Percentiles rank a stretch among this genome's conserved stretches.
Conservation (phyloP, 2,797 vertebrate genomes). For the Heteromormyrus szaboi region DNA sequence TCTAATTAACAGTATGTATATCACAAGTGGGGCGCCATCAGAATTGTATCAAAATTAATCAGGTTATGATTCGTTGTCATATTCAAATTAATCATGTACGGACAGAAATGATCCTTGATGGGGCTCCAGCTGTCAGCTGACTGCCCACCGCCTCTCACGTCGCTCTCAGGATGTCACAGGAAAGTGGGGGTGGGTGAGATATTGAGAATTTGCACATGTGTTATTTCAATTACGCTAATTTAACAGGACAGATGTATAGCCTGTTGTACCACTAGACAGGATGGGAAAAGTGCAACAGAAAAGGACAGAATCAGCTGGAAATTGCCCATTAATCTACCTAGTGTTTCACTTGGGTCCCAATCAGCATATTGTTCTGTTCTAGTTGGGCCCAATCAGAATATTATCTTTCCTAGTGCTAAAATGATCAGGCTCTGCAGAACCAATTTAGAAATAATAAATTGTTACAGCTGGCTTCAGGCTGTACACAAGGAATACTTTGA, state of each 20-base stretch:
- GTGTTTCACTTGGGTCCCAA: neutral
- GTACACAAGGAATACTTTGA: neutral
- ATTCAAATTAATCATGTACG: conserved; percentile 99
- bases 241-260: conserved; percentile 90
- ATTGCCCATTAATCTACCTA: neutral
- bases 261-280: neutral
- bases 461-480: neutral
- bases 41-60: conserved; percentile 99
- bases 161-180: conserved; percentile 83
- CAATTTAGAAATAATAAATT: neutral
- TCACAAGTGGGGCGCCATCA: conserved; percentile 79
- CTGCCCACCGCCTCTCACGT: conserved; percentile 83
- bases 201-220: conserved; percentile 96
- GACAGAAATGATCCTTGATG: conserved; percentile 99
- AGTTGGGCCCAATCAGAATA: neutral
- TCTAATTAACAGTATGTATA: conserved; percentile 94
- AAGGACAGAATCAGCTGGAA: neutral
- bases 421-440: neutral
- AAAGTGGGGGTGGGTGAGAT: conserved; percentile 84
- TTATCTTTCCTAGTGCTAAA: neutral
- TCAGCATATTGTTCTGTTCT: neutral
- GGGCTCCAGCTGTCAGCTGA: conserved; percentile 96
- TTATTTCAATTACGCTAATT: conserved; percentile 99
- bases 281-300: neutral
- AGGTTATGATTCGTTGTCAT: conserved; percentile 99